Evolutionary conservation across 2,797 vertebrate genomes (phyloP).

Genomic region (Myotis vivesi): DNA sequence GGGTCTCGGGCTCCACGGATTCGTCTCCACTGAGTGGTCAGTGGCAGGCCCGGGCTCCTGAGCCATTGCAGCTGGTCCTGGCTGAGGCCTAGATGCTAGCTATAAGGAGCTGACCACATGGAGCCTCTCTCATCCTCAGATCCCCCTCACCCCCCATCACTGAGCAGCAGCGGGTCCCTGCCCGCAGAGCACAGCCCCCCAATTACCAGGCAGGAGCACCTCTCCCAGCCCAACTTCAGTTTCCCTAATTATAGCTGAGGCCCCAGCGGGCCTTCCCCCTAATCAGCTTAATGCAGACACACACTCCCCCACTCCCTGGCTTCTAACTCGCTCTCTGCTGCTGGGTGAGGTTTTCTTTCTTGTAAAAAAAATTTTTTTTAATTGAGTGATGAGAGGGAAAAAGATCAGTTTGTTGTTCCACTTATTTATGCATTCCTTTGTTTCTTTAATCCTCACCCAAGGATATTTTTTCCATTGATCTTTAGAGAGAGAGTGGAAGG

Average conservation of each 20-base stretch:
- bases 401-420: background rate
- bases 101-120: background rate
- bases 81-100: background rate
- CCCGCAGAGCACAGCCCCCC: accelerated
- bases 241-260: conserved; percentile 59
- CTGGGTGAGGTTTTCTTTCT: background rate
- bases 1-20: no score
- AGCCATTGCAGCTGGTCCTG: background rate
- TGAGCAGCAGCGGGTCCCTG: background rate
- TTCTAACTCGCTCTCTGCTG: background rate
- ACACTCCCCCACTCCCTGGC: background rate
- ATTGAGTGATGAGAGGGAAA: background rate
- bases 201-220: background rate
- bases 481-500: no score
- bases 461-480: no score
- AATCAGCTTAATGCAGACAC: conserved; percentile 12
- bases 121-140: background rate
- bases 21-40: no score
- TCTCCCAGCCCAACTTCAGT: conserved; percentile 43
- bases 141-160: background rate
- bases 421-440: background rate
- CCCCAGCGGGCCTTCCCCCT: background rate
- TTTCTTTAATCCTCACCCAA: no score
- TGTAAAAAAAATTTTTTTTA: background rate
- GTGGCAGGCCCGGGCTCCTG: no score